Evolutionary conservation across 2,797 vertebrate genomes (phyloP).

Genomic region (Silurus aristotelis): DNA sequence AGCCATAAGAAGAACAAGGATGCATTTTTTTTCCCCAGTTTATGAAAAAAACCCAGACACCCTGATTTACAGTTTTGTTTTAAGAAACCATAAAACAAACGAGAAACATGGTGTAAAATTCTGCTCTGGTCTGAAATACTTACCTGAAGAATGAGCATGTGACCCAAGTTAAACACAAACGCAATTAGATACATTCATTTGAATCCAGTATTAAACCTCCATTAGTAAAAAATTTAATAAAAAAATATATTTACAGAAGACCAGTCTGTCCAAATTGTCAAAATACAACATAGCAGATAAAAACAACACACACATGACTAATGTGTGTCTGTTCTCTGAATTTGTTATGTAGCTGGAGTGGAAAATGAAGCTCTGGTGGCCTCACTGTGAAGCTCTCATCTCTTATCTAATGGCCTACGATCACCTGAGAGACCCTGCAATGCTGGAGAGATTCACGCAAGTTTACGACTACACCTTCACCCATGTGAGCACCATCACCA

Average conservation of each 20-base stretch:
- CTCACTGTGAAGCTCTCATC: slow-evolving; percentile 87
- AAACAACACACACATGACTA: neutral
- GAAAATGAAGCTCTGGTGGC: slow-evolving; percentile 96
- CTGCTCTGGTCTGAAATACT: no score
- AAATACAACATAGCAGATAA: neutral
- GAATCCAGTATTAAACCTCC: neutral
- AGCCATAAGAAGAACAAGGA: neutral
- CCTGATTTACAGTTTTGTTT: no score
- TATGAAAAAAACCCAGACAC: neutral
- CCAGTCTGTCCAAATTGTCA: neutral
- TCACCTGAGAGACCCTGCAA: slow-evolving; percentile 67
- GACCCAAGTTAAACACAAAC: no score
- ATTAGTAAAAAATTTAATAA: no score
- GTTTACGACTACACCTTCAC: slow-evolving; percentile 81
- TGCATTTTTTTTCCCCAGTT: neutral
- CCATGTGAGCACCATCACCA: slow-evolving; percentile 69
- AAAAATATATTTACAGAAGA: neutral
- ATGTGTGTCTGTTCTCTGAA: neutral
- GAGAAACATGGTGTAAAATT: no score
- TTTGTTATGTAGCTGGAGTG: slow-evolving; percentile 81
- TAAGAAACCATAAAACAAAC: no score
- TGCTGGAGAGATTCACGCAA: slow-evolving; percentile 76
- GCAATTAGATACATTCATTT: no score
- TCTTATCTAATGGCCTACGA: slow-evolving; percentile 86
- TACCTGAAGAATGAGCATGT: no score